These are phyloP conservation scores for Schlechtendalia chinensis DNA, from an alignment of 1,140 invertebrate species.

Conservation along the genomic window DNA sequence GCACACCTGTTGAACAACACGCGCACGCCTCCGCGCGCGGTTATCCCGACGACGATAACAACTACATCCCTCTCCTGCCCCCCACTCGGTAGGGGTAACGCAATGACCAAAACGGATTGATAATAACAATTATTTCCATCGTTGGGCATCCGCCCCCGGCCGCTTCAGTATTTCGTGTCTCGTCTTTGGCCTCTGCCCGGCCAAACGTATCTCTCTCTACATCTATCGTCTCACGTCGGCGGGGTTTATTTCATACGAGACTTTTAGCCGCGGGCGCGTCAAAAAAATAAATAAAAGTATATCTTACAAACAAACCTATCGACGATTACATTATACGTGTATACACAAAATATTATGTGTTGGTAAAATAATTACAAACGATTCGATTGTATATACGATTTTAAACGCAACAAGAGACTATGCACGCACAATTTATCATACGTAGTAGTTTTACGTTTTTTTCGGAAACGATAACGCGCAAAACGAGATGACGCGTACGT, in stretches of 20 bases:
- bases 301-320: background rate
- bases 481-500: background rate
- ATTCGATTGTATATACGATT: background rate
- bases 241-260: conserved; percentile 20
- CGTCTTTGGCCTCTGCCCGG: background rate
- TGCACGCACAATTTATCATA: background rate
- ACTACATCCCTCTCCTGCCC: conserved; percentile 10
- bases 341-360: too few species aligned
- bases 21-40: background rate
- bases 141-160: background rate
- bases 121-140: conserved; percentile 5
- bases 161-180: background rate
- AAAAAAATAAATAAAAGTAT: background rate
- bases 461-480: background rate
- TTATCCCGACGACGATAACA: background rate
- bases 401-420: background rate
- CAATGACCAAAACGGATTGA: conserved; percentile 34
- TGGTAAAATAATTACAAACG: conserved; percentile 35
- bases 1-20: conserved; percentile 47
- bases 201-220: too few species aligned
- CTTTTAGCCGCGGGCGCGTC: background rate
- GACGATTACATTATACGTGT: background rate
- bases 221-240: background rate
- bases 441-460: background rate
- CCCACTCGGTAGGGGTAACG: too few species aligned